Conservation (phyloP, 1,140 invertebrate genomes). For the Euborellia annulipes region DNA sequence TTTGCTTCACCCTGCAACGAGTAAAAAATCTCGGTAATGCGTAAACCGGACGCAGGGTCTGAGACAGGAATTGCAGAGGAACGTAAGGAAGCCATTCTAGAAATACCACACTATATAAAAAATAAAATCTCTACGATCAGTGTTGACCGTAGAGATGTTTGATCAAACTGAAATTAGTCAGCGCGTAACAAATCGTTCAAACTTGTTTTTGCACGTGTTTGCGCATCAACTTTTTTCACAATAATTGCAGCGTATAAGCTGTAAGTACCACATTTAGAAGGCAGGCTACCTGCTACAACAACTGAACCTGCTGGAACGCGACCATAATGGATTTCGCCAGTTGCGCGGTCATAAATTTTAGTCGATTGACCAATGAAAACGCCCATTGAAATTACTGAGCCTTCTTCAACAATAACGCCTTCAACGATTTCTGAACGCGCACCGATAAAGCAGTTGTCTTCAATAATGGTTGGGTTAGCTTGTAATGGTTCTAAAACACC, state of each 20-base stretch:
- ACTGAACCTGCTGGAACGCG: constrained; percentile 6
- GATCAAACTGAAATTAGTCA: too few species aligned
- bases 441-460: constrained; percentile 19
- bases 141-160: too few species aligned
- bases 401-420: constrained; percentile 14
- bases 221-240: constrained; percentile 12
- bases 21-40: too few species aligned
- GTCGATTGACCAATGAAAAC: constrained; percentile 15
- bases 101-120: too few species aligned
- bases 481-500: constrained; percentile 18
- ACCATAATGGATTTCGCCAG: constrained; percentile 6
- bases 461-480: constrained; percentile 16
- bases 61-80: too few species aligned
- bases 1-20: too few species aligned
- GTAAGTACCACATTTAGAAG: constrained; percentile 2
- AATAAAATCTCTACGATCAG: too few species aligned
- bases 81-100: too few species aligned
- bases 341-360: constrained; percentile 14
- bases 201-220: constrained; percentile 2
- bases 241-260: constrained; percentile 13
- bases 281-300: constrained; percentile 6
- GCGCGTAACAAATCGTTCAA: background rate
- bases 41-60: too few species aligned
- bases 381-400: constrained; percentile 14
- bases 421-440: constrained; percentile 15